Conservation (phyloP, 23 tunicate genomes). For the Ascidia mentula region DNA sequence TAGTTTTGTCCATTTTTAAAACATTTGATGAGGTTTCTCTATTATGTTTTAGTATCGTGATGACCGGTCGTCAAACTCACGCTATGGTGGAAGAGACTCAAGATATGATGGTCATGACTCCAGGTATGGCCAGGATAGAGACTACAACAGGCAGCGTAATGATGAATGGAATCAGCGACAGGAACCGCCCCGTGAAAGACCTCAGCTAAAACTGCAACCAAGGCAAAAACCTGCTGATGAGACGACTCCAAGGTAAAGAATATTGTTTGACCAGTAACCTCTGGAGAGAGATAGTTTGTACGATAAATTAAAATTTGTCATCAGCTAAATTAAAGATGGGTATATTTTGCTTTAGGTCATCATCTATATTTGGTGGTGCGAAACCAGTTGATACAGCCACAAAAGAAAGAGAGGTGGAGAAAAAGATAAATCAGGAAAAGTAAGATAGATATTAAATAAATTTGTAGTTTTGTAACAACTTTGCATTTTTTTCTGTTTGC, state of each 20-base stretch:
- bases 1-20: no score
- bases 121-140: background rate
- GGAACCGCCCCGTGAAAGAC: slow-evolving; percentile 57
- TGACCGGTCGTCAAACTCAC: background rate
- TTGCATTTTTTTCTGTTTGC: background rate
- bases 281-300: background rate
- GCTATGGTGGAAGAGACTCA: background rate
- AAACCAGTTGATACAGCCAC: slow-evolving; percentile 93
- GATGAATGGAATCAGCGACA: slow-evolving; percentile 25
- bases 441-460: no score
- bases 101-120: background rate
- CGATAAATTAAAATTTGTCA: no score
- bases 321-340: background rate
- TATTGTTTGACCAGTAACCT: background rate
- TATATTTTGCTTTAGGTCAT: background rate
- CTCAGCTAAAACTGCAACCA: slow-evolving; percentile 64
- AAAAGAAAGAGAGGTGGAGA: slow-evolving; percentile 78
- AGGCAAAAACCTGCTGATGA: slow-evolving; percentile 66
- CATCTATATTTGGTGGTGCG: slow-evolving; percentile 82
- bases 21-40: no score
- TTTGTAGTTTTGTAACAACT: no score
- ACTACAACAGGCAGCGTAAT: background rate
- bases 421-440: slow-evolving; percentile 32
- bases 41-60: no score
- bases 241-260: background rate